Percentiles rank a stretch among this genome's conserved stretches.
These are phyloP conservation scores for Alloscopus bannaensis DNA, from an alignment of 2,888 invertebrate species.

Conservation along the genomic window DNA sequence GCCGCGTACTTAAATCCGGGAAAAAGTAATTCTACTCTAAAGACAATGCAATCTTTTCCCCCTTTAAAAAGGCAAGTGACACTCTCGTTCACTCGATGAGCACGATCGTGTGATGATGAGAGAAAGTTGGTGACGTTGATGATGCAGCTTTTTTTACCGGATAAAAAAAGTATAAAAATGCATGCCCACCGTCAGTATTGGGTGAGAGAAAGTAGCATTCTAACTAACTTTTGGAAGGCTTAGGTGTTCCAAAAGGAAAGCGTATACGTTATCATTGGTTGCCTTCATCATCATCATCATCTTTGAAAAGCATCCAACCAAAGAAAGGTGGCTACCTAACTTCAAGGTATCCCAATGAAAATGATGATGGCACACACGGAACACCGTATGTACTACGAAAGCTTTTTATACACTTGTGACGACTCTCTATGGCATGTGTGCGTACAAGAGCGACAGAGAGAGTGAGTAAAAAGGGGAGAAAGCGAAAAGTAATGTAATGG, in stretches of 20 bases:
- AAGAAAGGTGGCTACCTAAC: conserved; percentile 36
- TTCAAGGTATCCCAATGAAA: conserved; percentile 29
- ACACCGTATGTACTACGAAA: too few relatives aligned
- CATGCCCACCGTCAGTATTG: too few relatives aligned
- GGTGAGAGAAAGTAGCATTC: too few relatives aligned
- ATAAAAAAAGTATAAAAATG: too few relatives aligned
- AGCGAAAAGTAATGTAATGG: conserved; percentile 64
- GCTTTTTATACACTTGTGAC: too few relatives aligned
- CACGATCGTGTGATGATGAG: too few relatives aligned
- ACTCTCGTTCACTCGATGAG: too few relatives aligned
- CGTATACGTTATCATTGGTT: conserved; percentile 31
- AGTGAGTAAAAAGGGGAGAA: conserved; percentile 23
- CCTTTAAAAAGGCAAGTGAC: too few relatives aligned
- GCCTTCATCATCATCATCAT: conserved; percentile 43
- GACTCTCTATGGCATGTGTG: too few relatives aligned
- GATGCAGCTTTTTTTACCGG: conserved; percentile 41
- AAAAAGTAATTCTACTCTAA: conserved; percentile 21
- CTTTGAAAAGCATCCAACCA: conserved; percentile 28
- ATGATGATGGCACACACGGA: conserved; percentile 34
- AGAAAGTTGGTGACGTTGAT: conserved; percentile 31
- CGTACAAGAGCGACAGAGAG: conserved; percentile 3
- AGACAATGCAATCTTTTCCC: conserved; percentile 40
- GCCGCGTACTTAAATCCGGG: too few relatives aligned
- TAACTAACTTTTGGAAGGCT: too few relatives aligned
- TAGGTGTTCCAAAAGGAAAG: neutral